These are phyloP conservation scores for Struthio camelus DNA, from an alignment of 2,113 vertebrate genomes.

Conservation along the genomic window DNA sequence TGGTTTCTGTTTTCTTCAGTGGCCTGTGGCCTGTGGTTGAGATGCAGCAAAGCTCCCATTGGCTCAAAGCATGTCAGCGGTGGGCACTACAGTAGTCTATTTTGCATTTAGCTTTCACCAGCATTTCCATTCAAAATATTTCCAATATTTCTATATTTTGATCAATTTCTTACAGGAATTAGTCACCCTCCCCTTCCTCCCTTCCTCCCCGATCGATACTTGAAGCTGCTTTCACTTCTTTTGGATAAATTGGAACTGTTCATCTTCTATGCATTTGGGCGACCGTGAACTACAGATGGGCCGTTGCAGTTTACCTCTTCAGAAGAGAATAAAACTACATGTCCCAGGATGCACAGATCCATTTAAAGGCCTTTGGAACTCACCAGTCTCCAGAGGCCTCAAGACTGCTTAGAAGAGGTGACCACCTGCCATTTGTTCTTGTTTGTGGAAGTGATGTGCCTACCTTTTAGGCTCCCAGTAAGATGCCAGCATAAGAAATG, in stretches of 20 bases:
- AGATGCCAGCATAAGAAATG: not conserved
- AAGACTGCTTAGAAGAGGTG: not conserved
- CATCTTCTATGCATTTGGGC: not conserved
- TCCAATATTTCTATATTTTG: not conserved
- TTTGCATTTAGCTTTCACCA: not conserved
- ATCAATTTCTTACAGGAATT: conserved; percentile 4
- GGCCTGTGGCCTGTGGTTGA: not conserved
- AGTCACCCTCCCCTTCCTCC: not conserved
- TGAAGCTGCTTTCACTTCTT: not conserved
- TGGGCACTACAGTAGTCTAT: not conserved
- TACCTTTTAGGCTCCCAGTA: not conserved
- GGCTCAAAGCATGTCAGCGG: not conserved
- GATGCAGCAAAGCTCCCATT: conserved; percentile 12
- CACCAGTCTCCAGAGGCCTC: not conserved
- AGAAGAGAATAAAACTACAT: not conserved
- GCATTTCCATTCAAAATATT: conserved; percentile 8
- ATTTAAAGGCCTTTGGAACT: not conserved
- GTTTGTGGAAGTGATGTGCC: not conserved
- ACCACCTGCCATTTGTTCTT: not conserved
- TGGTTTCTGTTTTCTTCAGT: conserved; percentile 37
- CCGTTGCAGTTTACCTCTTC: not conserved
- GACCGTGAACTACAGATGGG: not conserved
- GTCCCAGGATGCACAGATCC: not conserved
- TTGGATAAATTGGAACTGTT: not conserved
- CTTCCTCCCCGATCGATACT: not conserved